Evolutionary conservation across 2,797 vertebrate species (phyloP), one percentile per base, ranked within the genome.

Genomic region (Pseudomugil gertrudae): DNA sequence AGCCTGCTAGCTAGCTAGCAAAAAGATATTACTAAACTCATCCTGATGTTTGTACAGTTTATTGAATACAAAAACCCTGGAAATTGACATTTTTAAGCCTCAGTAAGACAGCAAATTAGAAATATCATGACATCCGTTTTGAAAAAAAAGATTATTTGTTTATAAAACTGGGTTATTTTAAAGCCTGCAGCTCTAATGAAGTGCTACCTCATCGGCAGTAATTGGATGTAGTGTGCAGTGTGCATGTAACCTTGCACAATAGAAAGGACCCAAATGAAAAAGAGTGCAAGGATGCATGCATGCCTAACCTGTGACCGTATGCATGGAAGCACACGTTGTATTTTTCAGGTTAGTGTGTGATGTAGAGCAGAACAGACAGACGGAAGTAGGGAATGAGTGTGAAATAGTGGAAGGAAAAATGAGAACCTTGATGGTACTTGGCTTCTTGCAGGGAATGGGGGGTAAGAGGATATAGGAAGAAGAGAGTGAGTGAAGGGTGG

Each of bases 401-500:
- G 74, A 74, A 76, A 78, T 68, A 69, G 57, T 67, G 45, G 73
- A 70, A 70, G 54, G 43, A 72, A 67, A 76, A 74, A 74, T 63
- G 54, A 57, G 55, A 82, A 78, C 80, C 78, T 84, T 85, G 87
- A 87, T 85, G 86, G 83, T 70, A 74, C 72, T 81, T 58, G 72
- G 67, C 74, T 84, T 70, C 68, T 47, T 64, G 11, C 32, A 26
- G 57, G 68, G 63, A 57, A 66, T 48, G 71, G 55, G 69, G 13
- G 27, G 73, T n/a, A 63, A 66, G 72, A 48, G 71, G 52, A 69
- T 66, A 56, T 81, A 71, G 61, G 61, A 69, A 60, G 67, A 69
- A 78, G 76, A 74, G 75, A 81, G 60, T 85, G 87, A 89, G 76
- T 89, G 84, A 88, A 80, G 81, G 80, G 68, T 73, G 73, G 69